These are phyloP conservation scores for Dendroctonus ponderosae DNA, from an alignment of 1,140 invertebrate species.

Conservation along the genomic window DNA sequence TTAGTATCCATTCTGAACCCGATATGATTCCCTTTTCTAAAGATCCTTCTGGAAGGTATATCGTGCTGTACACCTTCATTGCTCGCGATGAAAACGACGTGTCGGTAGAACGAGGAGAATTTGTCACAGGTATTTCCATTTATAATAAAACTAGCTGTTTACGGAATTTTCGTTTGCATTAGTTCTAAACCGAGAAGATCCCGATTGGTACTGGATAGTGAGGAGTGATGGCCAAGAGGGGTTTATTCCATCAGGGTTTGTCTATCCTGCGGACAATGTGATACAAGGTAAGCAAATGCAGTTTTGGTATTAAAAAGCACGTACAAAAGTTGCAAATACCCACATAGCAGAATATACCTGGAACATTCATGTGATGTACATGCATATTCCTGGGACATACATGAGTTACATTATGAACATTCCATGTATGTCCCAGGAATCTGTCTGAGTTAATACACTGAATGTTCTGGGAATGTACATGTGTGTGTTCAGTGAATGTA, in stretches of 20 bases:
- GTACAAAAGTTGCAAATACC: too few relatives aligned
- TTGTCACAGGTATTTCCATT: constrained; percentile 67
- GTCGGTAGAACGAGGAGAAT: constrained; percentile 88
- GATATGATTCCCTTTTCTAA: constrained; percentile 86
- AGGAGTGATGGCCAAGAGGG: constrained; percentile 90
- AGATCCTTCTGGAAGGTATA: constrained; percentile 85
- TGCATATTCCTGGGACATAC: too few relatives aligned
- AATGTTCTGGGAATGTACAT: too few relatives aligned
- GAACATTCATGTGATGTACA: too few relatives aligned
- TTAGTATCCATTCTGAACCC: constrained; percentile 62
- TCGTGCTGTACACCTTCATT: constrained; percentile 90
- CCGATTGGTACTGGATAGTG: constrained; percentile 95
- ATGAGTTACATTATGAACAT: too few relatives aligned
- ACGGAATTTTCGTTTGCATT: constrained; percentile 34
- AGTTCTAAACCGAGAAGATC: constrained; percentile 89
- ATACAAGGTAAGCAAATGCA: constrained; percentile 65
- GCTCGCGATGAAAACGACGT: constrained; percentile 93
- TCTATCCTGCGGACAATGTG: constrained; percentile 83
- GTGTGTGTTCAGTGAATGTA: too few relatives aligned
- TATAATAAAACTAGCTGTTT: background rate
- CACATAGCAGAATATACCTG: too few relatives aligned
- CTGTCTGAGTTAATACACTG: too few relatives aligned
- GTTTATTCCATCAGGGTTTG: constrained; percentile 93
- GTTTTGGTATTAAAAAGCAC: too few relatives aligned
- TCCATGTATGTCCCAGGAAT: too few relatives aligned